These are phyloP conservation scores for Gorsachius goisagi DNA, from an alignment of 2,113 vertebrate species.

Conservation along the genomic window DNA sequence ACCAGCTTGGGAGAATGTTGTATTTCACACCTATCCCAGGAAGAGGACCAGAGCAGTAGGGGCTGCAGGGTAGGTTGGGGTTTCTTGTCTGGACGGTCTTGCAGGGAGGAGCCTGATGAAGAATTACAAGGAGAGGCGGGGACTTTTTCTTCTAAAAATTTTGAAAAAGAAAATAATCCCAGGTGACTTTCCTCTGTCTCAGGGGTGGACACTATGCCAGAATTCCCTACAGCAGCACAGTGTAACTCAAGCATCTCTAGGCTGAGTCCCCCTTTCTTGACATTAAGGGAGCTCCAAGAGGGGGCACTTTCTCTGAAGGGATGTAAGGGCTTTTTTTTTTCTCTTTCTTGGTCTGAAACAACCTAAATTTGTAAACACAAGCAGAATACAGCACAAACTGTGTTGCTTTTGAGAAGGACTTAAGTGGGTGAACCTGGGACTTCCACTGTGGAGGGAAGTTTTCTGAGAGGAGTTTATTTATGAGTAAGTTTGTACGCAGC, in stretches of 20 bases:
- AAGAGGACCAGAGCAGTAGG: neutral
- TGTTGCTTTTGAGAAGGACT: neutral
- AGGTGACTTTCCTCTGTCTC: fast-evolving
- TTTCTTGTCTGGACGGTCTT: neutral
- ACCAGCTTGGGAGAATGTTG: fast-evolving
- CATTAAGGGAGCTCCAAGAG: neutral
- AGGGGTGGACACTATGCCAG: too few relatives aligned
- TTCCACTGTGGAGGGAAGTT: neutral
- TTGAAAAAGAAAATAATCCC: neutral
- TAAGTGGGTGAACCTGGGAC: neutral
- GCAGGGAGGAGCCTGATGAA: neutral
- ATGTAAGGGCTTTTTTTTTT: fast-evolving
- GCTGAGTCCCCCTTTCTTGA: neutral
- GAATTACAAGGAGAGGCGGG: fast-evolving
- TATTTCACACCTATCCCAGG: neutral
- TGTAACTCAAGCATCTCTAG: neutral
- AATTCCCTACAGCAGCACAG: neutral
- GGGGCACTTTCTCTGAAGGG: neutral
- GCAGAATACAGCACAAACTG: neutral
- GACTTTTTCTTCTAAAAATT: neutral
- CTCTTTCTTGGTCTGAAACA: neutral
- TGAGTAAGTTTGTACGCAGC: neutral
- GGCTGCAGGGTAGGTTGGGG: neutral
- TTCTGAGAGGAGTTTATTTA: neutral
- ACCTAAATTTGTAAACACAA: neutral